A percentile compares a stretch with the other conserved stretches of the same genome.
These are phyloP conservation scores for Macrobrachium rosenbergii DNA, from an alignment of 1,140 invertebrate genomes.

Conservation along the genomic window DNA sequence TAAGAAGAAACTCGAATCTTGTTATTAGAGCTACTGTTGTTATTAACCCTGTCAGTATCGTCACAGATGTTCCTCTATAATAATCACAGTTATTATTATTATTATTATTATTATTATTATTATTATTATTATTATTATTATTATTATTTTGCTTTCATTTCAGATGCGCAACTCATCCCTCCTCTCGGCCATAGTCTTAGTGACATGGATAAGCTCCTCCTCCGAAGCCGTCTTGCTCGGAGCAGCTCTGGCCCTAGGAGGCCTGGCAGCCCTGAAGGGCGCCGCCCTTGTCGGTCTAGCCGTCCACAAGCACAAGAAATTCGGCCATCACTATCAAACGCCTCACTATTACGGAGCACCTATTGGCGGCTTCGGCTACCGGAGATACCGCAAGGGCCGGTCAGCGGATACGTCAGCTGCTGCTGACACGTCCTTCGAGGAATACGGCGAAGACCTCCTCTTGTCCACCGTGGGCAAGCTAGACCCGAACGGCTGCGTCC, in stretches of 20 bases:
- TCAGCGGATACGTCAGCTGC: too few species aligned
- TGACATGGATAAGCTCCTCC: not conserved
- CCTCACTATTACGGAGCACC: not conserved
- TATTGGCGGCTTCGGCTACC: not conserved
- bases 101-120: not conserved
- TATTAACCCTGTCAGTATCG: too few species aligned
- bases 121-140: not conserved
- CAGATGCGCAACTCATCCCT: constrained; percentile 1
- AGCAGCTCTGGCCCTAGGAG: not conserved
- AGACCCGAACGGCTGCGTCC: constrained; percentile 10
- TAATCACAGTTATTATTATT: not conserved
- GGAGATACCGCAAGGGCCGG: not conserved
- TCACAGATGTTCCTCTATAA: not conserved
- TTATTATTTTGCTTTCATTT: not conserved
- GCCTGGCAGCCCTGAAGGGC: constrained; percentile 1
- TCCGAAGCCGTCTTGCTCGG: not conserved
- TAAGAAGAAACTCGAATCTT: too few species aligned
- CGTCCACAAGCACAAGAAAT: not conserved
- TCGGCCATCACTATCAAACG: not conserved
- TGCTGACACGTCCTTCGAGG: not conserved
- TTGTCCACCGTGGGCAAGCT: constrained; percentile 12
- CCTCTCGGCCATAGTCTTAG: not conserved
- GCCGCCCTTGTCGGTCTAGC: not conserved
- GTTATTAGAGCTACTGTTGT: too few species aligned
- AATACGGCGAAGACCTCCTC: constrained; percentile 6